phyloP scores from a whole-genome alignment of 1,140 invertebrate genomes.

The Mylabris phalerata region DNA sequence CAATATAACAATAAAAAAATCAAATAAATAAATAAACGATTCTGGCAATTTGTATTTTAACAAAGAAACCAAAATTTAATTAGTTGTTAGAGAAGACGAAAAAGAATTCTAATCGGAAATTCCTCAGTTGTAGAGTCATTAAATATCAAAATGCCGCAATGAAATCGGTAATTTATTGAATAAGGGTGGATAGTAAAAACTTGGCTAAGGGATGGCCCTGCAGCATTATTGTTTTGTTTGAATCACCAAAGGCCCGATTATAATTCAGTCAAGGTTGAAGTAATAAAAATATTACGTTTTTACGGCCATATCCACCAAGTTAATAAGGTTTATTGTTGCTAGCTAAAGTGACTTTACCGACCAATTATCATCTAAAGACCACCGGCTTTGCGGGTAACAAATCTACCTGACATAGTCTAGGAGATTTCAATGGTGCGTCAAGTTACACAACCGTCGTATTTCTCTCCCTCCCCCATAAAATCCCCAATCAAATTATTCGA shows the following conservation, averaged over 20 bases:
- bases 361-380: slow-evolving; percentile 30
- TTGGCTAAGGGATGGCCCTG: not conserved
- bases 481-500: no score
- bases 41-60: no score
- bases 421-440: slow-evolving; percentile 13
- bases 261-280: no score
- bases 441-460: not conserved
- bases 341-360: slow-evolving; percentile 24
- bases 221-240: not conserved
- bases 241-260: no score
- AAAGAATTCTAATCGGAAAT: no score
- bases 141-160: no score
- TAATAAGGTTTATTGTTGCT: slow-evolving; percentile 22
- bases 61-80: no score
- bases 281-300: slow-evolving; percentile 18
- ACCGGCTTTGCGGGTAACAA: slow-evolving; percentile 23
- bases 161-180: no score
- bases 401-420: slow-evolving; percentile 17
- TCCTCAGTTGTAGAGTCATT: no score
- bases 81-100: no score
- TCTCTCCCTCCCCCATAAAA: no score
- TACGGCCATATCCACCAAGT: slow-evolving; percentile 17
- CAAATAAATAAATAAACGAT: not conserved
- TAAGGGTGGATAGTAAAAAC: not conserved
- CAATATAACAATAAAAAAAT: not conserved